Evolutionary conservation across 2,888 invertebrate species (phyloP).

Genomic region (Apamea anceps): DNA sequence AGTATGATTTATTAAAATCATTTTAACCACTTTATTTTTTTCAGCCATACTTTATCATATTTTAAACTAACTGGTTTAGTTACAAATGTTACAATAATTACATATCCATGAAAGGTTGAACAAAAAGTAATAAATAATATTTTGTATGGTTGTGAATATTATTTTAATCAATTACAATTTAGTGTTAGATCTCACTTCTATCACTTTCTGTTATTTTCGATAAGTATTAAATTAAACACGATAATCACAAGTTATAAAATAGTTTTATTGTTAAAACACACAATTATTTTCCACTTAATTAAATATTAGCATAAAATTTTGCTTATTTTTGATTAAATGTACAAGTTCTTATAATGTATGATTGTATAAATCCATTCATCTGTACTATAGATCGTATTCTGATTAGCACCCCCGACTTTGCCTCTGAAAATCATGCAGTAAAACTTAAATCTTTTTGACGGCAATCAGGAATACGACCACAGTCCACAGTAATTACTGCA

Average conservation of each 20-base stretch:
- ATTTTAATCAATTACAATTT: constrained; percentile 36
- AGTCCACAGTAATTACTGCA: not conserved
- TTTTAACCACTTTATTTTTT: not conserved
- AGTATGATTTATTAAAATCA: not conserved
- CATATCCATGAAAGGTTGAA: constrained; percentile 15
- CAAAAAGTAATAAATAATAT: constrained; percentile 5
- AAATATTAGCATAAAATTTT: constrained; percentile 34
- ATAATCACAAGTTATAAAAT: constrained; percentile 59
- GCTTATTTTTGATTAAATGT: constrained; percentile 32
- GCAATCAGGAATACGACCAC: not conserved
- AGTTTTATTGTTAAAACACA: constrained; percentile 60
- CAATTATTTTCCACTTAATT: constrained; percentile 46
- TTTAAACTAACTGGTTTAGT: constrained; percentile 1
- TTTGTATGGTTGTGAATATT: constrained; percentile 63
- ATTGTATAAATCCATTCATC: constrained; percentile 16
- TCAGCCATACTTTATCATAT: not conserved
- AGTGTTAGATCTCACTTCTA: constrained; percentile 56
- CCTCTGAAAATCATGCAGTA: not conserved
- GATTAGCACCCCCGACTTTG: not conserved
- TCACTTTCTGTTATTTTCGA: constrained; percentile 53
- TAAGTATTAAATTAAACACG: constrained; percentile 62
- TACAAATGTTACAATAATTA: not conserved
- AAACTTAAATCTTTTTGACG: not conserved
- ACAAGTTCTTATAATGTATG: constrained; percentile 23
- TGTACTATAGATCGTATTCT: constrained; percentile 15